phyloP scores from a whole-genome alignment of 2,797 vertebrate species.

The Brotula barbata region DNA sequence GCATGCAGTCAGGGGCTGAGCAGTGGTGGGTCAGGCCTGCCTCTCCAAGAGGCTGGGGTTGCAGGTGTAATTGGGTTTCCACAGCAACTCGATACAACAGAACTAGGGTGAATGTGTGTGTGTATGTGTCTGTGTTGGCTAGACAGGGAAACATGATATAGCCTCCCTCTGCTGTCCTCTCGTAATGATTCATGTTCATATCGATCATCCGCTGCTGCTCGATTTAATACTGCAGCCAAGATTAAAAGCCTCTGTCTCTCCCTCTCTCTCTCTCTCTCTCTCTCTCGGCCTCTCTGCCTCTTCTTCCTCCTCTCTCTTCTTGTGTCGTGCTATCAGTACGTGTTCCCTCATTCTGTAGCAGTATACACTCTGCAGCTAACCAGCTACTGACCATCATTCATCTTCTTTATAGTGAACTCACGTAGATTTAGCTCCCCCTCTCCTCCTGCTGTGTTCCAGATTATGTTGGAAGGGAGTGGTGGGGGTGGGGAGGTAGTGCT shows the following conservation, averaged over 20 bases:
- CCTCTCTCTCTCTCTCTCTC: slow-evolving; percentile 6
- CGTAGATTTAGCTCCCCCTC: slow-evolving; percentile 50
- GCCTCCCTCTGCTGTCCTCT: slow-evolving; percentile 45
- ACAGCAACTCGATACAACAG: slow-evolving; percentile 70
- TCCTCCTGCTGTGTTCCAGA: slow-evolving; percentile 27
- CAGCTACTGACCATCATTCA: slow-evolving; percentile 71
- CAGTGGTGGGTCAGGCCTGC: neutral
- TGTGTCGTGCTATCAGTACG: slow-evolving; percentile 47
- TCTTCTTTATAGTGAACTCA: slow-evolving; percentile 75
- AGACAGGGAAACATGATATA: slow-evolving; percentile 66
- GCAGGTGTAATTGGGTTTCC: slow-evolving; percentile 68
- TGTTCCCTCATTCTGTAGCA: slow-evolving; percentile 20
- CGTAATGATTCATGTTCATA: slow-evolving; percentile 63
- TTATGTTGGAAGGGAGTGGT: too few relatives aligned
- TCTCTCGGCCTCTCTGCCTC: slow-evolving; percentile 9
- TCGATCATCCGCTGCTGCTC: slow-evolving; percentile 59
- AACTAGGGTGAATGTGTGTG: slow-evolving; percentile 37
- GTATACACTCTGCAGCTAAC: slow-evolving; percentile 41
- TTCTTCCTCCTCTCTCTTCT: neutral
- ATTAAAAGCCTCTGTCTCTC: slow-evolving; percentile 57
- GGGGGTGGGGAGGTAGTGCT: slow-evolving; percentile 53
- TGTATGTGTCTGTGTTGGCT: slow-evolving; percentile 32
- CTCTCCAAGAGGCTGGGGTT: slow-evolving; percentile 22
- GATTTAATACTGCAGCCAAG: slow-evolving; percentile 54
- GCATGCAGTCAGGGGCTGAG: slow-evolving; percentile 47